Evolutionary conservation across 2,797 vertebrate species (phyloP).

Genomic region (Tauraco hartlaubi): DNA sequence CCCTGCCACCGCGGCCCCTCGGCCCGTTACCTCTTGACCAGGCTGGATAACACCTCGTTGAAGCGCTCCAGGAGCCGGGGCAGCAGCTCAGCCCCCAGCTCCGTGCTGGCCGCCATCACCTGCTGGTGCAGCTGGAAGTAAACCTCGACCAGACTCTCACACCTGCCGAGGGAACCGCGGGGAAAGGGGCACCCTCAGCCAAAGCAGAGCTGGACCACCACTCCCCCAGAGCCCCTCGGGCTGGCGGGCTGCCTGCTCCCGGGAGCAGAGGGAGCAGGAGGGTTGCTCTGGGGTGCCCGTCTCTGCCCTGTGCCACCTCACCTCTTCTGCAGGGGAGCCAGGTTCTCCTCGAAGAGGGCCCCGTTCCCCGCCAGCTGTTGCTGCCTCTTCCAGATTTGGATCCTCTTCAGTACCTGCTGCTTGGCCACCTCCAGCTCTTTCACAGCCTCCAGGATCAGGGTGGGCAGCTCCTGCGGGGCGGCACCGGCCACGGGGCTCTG

Average conservation of each 20-base stretch:
- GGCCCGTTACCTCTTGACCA: slow-evolving; percentile 86
- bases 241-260: fast-evolving
- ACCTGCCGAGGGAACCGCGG: slow-evolving; percentile 22
- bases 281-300: neutral
- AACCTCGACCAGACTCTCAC: slow-evolving; percentile 82
- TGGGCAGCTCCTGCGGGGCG: slow-evolving; percentile 79
- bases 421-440: slow-evolving; percentile 85
- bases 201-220: fast-evolving
- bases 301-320: slow-evolving; percentile 75
- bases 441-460: slow-evolving; percentile 82
- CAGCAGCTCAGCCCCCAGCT: slow-evolving; percentile 76
- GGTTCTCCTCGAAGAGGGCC: slow-evolving; percentile 84
- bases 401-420: slow-evolving; percentile 82
- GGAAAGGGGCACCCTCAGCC: neutral
- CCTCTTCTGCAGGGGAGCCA: slow-evolving; percentile 82
- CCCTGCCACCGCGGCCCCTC: neutral
- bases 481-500: neutral
- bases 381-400: slow-evolving; percentile 90
- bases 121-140: slow-evolving; percentile 91
- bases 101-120: slow-evolving; percentile 78
- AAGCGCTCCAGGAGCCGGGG: slow-evolving; percentile 82
- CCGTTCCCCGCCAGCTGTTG: slow-evolving; percentile 91
- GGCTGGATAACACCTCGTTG: slow-evolving; percentile 77
- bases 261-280: neutral
- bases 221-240: neutral